Base-by-base conservation (phyloP, 2,797 vertebrate species). In the Lemur catta region DNA sequence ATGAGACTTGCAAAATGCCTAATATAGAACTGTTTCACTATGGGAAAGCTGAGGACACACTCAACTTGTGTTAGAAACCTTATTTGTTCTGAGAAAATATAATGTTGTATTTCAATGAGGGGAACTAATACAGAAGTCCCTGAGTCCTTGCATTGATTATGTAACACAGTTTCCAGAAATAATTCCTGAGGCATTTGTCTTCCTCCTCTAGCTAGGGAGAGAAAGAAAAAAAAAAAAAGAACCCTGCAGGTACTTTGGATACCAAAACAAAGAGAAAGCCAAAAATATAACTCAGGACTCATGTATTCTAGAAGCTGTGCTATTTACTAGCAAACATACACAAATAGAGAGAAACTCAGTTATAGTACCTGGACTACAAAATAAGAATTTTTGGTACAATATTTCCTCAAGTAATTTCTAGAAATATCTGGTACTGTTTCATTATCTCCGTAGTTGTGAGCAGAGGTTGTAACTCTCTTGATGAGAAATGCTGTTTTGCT, bases 81-180 rank as follows among this genome's bases (percentile, higher is more conserved):
- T 96, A 72, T 82, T 96, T 72, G 50, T 92, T 92, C 76, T 91
- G 46, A 67, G 85, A 79, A 93, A 91, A 57, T 85, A 28, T 79
- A 82, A 87, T 95, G 91, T 96, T 94, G 76, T 93, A 30, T 50
- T 94, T 95, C 75, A 50, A 61, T 72, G 84, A 94, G 28, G 17
- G 85, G 92, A 76, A 80, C 6, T 28, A 75, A 71, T 79, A 14
- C 43, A 79, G 84, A 92, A 69, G 46, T 65, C 67, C 55, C 22
- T 1, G 55, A 96, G 67, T 87, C 80, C 69, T 92, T 92, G n/a
- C n/a, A n/a, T 80, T 94, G 85, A 92, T 96, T 97, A 97, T 93
- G 11, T 97, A 95, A 98, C 76, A 84, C 22, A 35, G 41, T 95
- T 95, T 96, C 92, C 88, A 92, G 95, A 94, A 97, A 95, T 95